Evolutionary conservation across 2,888 invertebrate genomes (phyloP).

Genomic region (Folsomia manolachei): DNA sequence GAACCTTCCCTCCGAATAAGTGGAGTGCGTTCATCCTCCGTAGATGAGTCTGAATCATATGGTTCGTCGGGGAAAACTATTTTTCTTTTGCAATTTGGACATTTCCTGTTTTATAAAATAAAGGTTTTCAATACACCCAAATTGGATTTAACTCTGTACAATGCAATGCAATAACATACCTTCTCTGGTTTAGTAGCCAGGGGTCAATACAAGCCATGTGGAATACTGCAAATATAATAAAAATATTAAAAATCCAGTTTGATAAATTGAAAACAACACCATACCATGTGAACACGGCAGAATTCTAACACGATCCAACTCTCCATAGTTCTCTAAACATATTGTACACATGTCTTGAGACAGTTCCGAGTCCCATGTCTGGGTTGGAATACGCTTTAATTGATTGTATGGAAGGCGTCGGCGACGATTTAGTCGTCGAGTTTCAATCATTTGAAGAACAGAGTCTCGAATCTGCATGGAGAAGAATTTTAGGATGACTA

Average conservation of each 20-base stretch:
- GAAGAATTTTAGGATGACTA: conserved; percentile 1
- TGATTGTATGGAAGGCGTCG: conserved; percentile 82
- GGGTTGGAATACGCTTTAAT: conserved; percentile 87
- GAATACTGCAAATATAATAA: conserved; percentile 78
- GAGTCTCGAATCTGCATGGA: conserved; percentile 30
- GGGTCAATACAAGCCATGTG: conserved; percentile 96
- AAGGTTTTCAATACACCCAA: too few species aligned
- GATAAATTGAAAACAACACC: neutral
- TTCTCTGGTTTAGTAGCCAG: conserved; percentile 92
- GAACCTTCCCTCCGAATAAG: conserved; percentile 24
- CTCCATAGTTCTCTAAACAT: conserved; percentile 93
- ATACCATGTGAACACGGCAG: conserved; percentile 93
- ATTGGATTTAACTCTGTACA: too few species aligned
- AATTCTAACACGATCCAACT: conserved; percentile 88
- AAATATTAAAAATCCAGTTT: too few species aligned
- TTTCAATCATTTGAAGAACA: conserved; percentile 34
- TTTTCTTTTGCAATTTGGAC: conserved; percentile 95
- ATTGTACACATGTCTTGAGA: conserved; percentile 96
- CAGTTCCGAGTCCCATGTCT: conserved; percentile 87
- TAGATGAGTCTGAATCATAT: conserved; percentile 60
- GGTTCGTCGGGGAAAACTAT: conserved; percentile 79
- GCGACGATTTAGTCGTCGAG: conserved; percentile 63
- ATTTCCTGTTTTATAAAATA: too few species aligned
- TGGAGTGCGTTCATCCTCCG: conserved; percentile 41
- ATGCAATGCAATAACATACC: too few species aligned